These are phyloP conservation scores for Sesamia inferens DNA, from an alignment of 2,888 invertebrate species.

Conservation along the genomic window DNA sequence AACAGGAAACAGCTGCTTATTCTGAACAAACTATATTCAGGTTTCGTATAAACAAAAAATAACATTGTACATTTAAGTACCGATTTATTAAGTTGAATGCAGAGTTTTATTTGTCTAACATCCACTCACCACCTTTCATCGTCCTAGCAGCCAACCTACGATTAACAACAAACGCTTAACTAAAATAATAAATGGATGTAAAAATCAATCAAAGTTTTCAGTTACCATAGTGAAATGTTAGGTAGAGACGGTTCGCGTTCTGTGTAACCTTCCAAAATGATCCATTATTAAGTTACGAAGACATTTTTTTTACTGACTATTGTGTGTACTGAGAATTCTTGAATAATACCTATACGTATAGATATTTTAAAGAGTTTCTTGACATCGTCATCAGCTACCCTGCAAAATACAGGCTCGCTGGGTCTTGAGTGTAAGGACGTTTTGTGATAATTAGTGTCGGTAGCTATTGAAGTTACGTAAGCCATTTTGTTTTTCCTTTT, in stretches of 20 bases:
- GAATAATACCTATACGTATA: not conserved
- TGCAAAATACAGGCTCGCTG: too few species aligned
- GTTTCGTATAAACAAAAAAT: too few species aligned
- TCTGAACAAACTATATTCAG: too few species aligned
- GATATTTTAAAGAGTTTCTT: too few species aligned
- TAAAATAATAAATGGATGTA: conserved; percentile 3
- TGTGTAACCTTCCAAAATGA: not conserved
- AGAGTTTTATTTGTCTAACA: not conserved
- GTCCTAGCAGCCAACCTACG: not conserved
- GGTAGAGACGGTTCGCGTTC: not conserved
- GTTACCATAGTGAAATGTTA: conserved; percentile 50
- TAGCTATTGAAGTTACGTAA: too few species aligned
- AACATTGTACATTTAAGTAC: not conserved
- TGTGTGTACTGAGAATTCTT: not conserved
- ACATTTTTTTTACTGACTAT: not conserved
- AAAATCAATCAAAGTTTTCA: conserved; percentile 51
- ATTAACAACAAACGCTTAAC: not conserved
- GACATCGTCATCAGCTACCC: too few species aligned
- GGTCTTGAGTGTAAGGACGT: too few species aligned
- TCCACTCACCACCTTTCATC: too few species aligned
- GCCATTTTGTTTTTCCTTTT: too few species aligned
- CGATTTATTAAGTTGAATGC: not conserved
- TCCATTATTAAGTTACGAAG: not conserved
- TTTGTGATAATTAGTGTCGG: too few species aligned
- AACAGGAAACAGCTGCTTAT: too few species aligned